These are phyloP conservation scores for Emydocephalus ijimae DNA, from an alignment of 2,113 vertebrate genomes.

Conservation along the genomic window DNA sequence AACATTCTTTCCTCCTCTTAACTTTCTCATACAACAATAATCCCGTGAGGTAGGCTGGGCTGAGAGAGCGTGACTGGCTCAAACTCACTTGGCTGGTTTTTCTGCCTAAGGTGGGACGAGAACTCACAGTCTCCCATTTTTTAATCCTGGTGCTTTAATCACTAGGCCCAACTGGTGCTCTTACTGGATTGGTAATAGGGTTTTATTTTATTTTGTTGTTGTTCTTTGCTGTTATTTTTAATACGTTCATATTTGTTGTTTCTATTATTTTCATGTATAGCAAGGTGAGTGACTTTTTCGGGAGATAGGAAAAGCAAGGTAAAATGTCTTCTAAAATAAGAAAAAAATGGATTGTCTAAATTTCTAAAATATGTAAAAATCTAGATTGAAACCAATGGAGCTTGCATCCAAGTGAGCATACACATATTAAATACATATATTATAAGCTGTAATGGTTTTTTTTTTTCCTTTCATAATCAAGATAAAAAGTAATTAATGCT, in stretches of 20 bases:
- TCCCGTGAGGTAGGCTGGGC: neutral
- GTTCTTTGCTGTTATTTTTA: neutral
- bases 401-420: neutral
- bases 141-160: neutral
- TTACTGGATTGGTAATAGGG: neutral
- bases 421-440: neutral
- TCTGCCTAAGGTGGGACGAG: too few species aligned
- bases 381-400: neutral
- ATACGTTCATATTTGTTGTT: neutral
- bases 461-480: neutral
- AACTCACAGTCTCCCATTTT: neutral
- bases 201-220: neutral
- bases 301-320: neutral
- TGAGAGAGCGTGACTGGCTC: neutral
- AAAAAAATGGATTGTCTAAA: neutral
- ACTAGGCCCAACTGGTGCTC: too few species aligned
- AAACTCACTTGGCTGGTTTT: neutral
- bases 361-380: neutral
- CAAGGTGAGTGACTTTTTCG: neutral
- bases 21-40: neutral
- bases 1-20: neutral
- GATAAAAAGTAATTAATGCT: conserved; percentile 46
- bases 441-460: neutral
- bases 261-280: neutral
- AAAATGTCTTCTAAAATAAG: neutral